Conservation (phyloP, 1,140 invertebrate species). For the Drosophila insularis region DNA sequence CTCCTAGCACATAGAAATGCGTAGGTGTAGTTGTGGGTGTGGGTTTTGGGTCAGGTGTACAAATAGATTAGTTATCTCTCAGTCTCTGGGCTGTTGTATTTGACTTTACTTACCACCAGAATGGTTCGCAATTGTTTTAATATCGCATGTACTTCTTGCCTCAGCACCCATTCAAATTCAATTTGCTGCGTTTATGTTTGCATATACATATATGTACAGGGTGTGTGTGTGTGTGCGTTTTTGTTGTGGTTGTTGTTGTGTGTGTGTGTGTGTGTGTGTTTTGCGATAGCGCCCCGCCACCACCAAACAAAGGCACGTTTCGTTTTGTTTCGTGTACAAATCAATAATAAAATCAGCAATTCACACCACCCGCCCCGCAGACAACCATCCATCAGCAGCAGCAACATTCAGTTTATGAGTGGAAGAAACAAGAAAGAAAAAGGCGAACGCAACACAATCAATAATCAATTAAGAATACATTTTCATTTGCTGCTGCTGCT, state of each 20-base stretch:
- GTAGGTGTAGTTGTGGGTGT: neutral
- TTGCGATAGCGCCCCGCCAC: slow-evolving; percentile 51
- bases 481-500: neutral
- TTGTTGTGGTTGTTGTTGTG: neutral
- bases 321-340: slow-evolving; percentile 79
- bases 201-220: slow-evolving; percentile 28
- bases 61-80: slow-evolving; percentile 12
- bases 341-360: slow-evolving; percentile 70
- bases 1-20: slow-evolving; percentile 85
- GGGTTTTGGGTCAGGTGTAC: slow-evolving; percentile 2
- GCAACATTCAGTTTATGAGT: slow-evolving; percentile 11
- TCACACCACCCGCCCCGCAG: neutral
- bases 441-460: slow-evolving; percentile 47
- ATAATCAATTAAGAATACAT: slow-evolving; percentile 53
- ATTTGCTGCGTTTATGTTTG: slow-evolving; percentile 88
- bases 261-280: slow-evolving; percentile 32
- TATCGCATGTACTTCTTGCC: slow-evolving; percentile 93
- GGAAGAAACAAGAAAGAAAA: slow-evolving; percentile 28
- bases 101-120: slow-evolving; percentile 86
- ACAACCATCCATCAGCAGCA: neutral
- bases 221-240: slow-evolving; percentile 28
- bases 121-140: slow-evolving; percentile 92
- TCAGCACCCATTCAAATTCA: slow-evolving; percentile 96
- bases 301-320: slow-evolving; percentile 71
- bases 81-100: slow-evolving; percentile 17